Evolutionary conservation across 2,113 vertebrate species (phyloP).

Genomic region (Lontra canadensis): DNA sequence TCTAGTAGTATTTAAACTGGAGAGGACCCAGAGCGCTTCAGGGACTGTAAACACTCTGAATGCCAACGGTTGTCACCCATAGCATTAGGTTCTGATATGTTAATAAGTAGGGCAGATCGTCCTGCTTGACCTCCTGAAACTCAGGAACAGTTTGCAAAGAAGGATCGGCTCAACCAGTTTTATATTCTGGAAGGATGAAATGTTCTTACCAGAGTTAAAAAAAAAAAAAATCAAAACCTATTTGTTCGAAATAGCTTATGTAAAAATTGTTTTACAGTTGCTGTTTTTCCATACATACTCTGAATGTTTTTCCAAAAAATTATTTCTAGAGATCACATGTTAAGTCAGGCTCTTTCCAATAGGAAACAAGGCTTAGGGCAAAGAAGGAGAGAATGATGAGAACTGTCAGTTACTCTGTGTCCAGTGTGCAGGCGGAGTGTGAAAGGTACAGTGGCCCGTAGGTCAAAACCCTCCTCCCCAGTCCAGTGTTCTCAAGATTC

Average conservation of each 20-base stretch:
- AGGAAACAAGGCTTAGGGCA: neutral
- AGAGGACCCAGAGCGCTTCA: neutral
- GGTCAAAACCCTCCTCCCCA: neutral
- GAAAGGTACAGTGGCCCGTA: neutral
- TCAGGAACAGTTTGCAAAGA: neutral
- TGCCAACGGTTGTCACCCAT: neutral
- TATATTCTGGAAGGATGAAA: conserved; percentile 22
- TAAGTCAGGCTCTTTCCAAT: neutral
- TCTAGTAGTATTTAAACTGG: conserved; percentile 11
- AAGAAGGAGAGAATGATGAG: neutral
- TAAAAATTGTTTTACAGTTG: neutral
- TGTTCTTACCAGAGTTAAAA: neutral
- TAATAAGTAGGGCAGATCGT: neutral
- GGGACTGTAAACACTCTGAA: neutral
- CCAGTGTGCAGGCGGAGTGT: neutral
- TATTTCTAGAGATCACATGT: neutral
- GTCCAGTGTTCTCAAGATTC: neutral
- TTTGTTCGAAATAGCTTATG: conserved; percentile 38
- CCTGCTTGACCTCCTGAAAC: neutral
- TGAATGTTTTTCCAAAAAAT: neutral
- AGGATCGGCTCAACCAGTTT: neutral
- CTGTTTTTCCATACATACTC: conserved; percentile 13
- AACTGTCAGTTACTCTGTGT: neutral
- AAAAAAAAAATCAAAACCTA: neutral
- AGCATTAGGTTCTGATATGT: neutral